A percentile compares a stretch with the other conserved stretches of the same genome.
Evolutionary conservation across 2,113 vertebrate genomes (phyloP).

Genomic region (Empidonax traillii): DNA sequence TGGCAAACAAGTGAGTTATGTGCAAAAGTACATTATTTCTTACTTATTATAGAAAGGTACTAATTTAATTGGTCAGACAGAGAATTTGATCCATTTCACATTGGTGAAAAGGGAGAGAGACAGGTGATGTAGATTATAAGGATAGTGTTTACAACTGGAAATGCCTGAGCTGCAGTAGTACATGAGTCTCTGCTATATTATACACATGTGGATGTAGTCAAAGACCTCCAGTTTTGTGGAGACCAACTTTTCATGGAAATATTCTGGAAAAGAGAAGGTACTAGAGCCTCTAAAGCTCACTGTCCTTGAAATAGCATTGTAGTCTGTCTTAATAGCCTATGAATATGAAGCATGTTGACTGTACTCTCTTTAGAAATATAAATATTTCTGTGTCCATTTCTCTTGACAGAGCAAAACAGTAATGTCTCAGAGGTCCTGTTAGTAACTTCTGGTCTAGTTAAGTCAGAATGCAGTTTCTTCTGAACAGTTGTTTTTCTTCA

Average conservation of each 20-base stretch:
- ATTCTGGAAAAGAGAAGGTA: not conserved
- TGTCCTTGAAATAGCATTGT: not conserved
- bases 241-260: not conserved
- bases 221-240: not conserved
- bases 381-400: not conserved
- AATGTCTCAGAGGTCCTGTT: not conserved
- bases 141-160: not conserved
- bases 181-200: not conserved
- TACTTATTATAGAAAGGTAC: not conserved
- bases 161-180: not conserved
- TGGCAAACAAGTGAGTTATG: conserved; percentile 93
- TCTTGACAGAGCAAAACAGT: not conserved
- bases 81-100: not conserved
- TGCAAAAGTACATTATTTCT: not conserved
- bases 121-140: not conserved
- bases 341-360: not conserved
- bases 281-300: not conserved
- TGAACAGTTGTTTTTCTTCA: not conserved
- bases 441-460: not conserved
- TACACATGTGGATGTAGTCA: not conserved
- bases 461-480: not conserved
- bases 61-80: not conserved
- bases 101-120: not conserved
- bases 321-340: not conserved
- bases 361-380: not conserved